phyloP scores from a whole-genome alignment of 2,797 vertebrate genomes.

The Eutrigla gurnardus region DNA sequence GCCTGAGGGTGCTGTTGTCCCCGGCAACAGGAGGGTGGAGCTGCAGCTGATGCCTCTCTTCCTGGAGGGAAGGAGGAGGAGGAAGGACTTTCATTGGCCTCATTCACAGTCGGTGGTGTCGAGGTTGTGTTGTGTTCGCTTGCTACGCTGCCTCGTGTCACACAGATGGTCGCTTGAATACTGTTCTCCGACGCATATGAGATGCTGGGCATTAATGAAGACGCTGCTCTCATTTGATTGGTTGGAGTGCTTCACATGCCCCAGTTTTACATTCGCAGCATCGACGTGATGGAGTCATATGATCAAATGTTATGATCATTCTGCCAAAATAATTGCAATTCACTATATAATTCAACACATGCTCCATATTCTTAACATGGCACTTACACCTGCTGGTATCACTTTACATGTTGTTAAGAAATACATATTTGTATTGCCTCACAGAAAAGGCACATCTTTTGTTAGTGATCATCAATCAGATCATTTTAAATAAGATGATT shows the following conservation, averaged over 20 bases:
- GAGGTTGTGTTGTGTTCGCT: conserved; percentile 52
- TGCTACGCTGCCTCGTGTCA: conserved; percentile 53
- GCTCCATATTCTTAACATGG: too few relatives aligned
- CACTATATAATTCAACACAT: too few relatives aligned
- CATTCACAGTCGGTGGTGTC: conserved; percentile 56
- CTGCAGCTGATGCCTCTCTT: conserved; percentile 91
- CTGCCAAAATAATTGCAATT: too few relatives aligned
- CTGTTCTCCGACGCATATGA: conserved; percentile 13
- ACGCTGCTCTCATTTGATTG: not conserved
- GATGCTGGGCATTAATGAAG: conserved; percentile 22
- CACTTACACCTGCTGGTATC: too few relatives aligned
- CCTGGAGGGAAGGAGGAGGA: conserved; percentile 82
- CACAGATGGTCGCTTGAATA: conserved; percentile 58
- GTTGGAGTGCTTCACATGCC: not conserved
- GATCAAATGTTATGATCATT: too few relatives aligned
- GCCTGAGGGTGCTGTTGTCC: conserved; percentile 86
- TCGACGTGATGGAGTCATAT: too few relatives aligned
- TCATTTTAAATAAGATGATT: too few relatives aligned
- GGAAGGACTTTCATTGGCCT: conserved; percentile 68
- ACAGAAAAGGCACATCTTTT: too few relatives aligned
- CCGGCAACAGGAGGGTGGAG: conserved; percentile 83
- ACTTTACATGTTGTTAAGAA: too few relatives aligned
- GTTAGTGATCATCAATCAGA: too few relatives aligned
- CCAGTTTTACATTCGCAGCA: not conserved
- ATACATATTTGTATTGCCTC: too few relatives aligned